Evolutionary conservation across 1,140 invertebrate genomes (phyloP).

Genomic region (Microplitis demolitor): DNA sequence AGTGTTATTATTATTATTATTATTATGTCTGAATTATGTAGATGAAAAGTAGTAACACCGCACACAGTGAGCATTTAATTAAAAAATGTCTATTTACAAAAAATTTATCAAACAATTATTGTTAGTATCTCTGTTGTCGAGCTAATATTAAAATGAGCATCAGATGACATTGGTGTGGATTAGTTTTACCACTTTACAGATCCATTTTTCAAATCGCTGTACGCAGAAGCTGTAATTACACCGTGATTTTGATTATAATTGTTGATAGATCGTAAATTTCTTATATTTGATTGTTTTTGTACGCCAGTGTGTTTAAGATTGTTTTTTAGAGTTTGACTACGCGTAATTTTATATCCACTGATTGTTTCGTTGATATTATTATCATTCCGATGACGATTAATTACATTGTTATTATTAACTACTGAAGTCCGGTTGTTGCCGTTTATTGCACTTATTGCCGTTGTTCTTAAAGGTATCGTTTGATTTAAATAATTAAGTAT

Average conservation of each 20-base stretch:
- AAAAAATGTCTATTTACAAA: too few relatives aligned
- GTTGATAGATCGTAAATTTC: slow-evolving; percentile 32
- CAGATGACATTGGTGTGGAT: too few relatives aligned
- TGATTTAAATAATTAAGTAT: slow-evolving; percentile 52
- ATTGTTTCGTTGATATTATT: slow-evolving; percentile 14
- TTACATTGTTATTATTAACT: not conserved
- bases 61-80: too few relatives aligned
- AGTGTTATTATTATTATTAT: too few relatives aligned
- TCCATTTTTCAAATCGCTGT: slow-evolving; percentile 47
- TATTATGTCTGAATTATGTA: too few relatives aligned
- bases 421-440: too few relatives aligned
- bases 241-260: slow-evolving; percentile 48
- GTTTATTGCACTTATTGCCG: not conserved
- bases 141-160: too few relatives aligned
- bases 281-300: slow-evolving; percentile 32
- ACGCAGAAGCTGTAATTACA: slow-evolving; percentile 49
- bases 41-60: too few relatives aligned
- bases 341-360: not conserved
- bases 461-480: slow-evolving; percentile 31
- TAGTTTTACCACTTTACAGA: slow-evolving; percentile 40
- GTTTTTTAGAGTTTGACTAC: slow-evolving; percentile 33
- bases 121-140: too few relatives aligned
- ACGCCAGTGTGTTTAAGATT: slow-evolving; percentile 31
- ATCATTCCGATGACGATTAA: not conserved
- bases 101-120: too few relatives aligned